Conservation (phyloP, 2,797 vertebrate species). For the Brachyrhaphis roseni region DNA sequence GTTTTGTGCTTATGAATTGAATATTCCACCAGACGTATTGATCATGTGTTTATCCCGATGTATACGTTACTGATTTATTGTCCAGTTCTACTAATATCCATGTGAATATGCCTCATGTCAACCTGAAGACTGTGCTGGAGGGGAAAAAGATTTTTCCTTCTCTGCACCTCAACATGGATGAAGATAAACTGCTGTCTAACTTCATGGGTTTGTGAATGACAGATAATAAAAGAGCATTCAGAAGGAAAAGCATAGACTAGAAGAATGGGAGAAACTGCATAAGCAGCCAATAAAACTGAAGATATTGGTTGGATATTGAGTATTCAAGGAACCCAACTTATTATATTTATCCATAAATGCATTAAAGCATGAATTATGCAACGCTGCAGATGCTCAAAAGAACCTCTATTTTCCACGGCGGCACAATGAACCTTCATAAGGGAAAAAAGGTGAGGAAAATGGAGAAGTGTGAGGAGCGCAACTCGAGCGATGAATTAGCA, state of each 20-base stretch:
- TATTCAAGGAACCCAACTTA: not conserved
- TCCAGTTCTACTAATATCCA: too few species aligned
- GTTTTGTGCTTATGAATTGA: too few species aligned
- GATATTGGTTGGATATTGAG: constrained; percentile 6
- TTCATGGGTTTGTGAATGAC: not conserved
- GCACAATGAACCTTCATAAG: constrained; percentile 31
- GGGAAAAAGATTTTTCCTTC: not conserved
- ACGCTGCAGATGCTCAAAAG: constrained; percentile 12
- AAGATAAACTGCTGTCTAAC: not conserved
- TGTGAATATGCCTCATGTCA: too few species aligned
- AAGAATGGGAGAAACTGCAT: not conserved
- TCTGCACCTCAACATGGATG: not conserved
- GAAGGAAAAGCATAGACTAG: not conserved
- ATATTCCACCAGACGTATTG: too few species aligned
- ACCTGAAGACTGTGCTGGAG: not conserved
- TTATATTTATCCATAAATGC: constrained; percentile 19
- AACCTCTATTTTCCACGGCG: constrained; percentile 22
- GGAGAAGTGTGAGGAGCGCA: constrained; percentile 20
- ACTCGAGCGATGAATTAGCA: constrained; percentile 43
- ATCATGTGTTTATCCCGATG: too few species aligned
- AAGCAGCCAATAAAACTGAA: constrained; percentile 18
- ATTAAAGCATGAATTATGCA: constrained; percentile 28
- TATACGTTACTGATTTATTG: too few species aligned
- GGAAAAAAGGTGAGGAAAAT: constrained; percentile 38
- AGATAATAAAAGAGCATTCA: not conserved